Percentiles rank a stretch among this genome's conserved stretches.
Evolutionary conservation across 2,888 invertebrate genomes (phyloP).

Genomic region (Torymus aiolomorphi): DNA sequence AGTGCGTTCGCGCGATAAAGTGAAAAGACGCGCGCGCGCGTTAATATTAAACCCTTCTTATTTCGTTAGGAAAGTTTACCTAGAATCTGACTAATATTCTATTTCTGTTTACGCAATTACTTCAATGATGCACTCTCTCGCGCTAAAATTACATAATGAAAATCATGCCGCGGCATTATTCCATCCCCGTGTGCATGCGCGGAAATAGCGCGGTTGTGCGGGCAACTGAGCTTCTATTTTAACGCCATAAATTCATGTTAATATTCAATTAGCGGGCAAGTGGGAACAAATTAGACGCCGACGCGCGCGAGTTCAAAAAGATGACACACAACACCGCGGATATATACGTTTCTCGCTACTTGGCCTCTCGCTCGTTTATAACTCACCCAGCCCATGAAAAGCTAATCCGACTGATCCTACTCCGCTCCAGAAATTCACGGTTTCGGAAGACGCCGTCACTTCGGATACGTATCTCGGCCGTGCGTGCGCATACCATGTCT

Average conservation of each 20-base stretch:
- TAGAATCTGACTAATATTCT: too few species aligned
- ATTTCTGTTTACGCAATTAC: too few species aligned
- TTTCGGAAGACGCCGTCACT: slow-evolving; percentile 23
- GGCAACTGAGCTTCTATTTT: neutral
- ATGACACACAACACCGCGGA: neutral
- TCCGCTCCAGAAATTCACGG: neutral
- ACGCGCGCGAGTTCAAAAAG: neutral
- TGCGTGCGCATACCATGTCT: too few species aligned
- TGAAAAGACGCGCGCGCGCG: too few species aligned
- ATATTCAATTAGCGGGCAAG: slow-evolving; percentile 3
- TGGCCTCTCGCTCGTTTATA: too few species aligned
- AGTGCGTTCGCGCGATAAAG: too few species aligned
- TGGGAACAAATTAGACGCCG: slow-evolving; percentile 4
- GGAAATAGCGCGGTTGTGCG: neutral
- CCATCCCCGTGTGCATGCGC: too few species aligned
- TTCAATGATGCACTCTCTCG: too few species aligned
- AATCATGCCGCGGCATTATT: too few species aligned
- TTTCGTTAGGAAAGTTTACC: too few species aligned
- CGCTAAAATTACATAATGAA: too few species aligned
- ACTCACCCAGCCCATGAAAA: neutral
- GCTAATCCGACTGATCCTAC: slow-evolving; percentile 1
- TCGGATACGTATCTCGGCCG: neutral
- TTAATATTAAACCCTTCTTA: too few species aligned
- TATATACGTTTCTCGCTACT: neutral
- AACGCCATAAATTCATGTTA: neutral